A percentile compares a stretch with the other conserved stretches of the same genome.
Evolutionary conservation across 2,797 vertebrate genomes (phyloP).

Genomic region (Molothrus ater): DNA sequence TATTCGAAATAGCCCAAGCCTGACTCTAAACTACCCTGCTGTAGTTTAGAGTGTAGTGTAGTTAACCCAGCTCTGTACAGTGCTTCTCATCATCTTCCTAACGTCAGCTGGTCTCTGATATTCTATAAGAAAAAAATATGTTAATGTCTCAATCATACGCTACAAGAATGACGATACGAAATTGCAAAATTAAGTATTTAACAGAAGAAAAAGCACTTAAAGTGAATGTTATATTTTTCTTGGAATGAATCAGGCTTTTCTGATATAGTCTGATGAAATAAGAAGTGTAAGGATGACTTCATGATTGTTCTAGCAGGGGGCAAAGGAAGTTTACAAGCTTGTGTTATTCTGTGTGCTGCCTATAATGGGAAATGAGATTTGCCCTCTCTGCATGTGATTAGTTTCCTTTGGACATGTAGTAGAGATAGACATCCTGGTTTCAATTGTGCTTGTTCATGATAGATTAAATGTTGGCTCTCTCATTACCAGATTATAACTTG

Average conservation of each 20-base stretch:
- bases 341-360: neutral
- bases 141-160: neutral
- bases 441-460: neutral
- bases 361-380: neutral
- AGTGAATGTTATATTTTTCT: neutral
- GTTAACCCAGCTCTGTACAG: neutral
- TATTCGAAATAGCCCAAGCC: neutral
- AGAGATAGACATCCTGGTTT: neutral
- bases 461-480: neutral
- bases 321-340: neutral
- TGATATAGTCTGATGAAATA: neutral
- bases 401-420: fast-evolving
- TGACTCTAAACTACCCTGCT: neutral
- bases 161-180: neutral
- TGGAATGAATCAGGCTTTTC: neutral
- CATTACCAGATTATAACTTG: neutral
- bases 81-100: neutral
- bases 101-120: neutral
- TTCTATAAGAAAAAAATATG: neutral
- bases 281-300: neutral
- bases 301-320: neutral
- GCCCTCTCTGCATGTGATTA: neutral
- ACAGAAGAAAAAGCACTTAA: neutral
- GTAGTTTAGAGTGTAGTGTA: neutral
- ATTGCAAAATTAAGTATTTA: neutral